These are phyloP conservation scores for Pavo muticus DNA, from an alignment of 2,113 vertebrate genomes.

Conservation along the genomic window DNA sequence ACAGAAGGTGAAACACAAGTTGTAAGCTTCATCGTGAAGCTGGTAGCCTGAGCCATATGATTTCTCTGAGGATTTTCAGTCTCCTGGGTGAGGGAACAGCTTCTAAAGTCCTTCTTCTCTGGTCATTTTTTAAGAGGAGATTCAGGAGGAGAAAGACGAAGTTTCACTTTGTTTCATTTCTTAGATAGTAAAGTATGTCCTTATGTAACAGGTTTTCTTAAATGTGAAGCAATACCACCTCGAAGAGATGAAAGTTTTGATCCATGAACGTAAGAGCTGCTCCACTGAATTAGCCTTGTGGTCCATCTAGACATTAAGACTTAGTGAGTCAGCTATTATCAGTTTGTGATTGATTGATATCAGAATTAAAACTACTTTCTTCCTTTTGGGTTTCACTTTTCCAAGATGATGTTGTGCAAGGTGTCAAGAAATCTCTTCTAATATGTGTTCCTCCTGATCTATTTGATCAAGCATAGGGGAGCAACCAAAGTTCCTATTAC, in stretches of 20 bases:
- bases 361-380: background rate
- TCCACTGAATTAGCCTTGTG: background rate
- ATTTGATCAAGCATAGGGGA: background rate
- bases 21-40: background rate
- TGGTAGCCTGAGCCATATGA: background rate
- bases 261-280: background rate
- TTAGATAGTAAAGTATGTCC: background rate
- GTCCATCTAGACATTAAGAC: background rate
- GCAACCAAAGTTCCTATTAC: background rate
- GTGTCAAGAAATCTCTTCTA: background rate
- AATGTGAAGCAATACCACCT: background rate
- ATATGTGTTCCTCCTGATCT: background rate
- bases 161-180: background rate
- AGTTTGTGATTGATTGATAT: background rate
- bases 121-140: background rate
- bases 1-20: fast-evolving
- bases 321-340: background rate
- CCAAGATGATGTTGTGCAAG: fast-evolving
- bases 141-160: background rate
- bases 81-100: background rate
- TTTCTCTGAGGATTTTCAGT: background rate
- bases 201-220: background rate
- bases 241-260: background rate
- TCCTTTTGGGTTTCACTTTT: background rate
- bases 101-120: conserved; percentile 3